A percentile compares a stretch with the other conserved stretches of the same genome.
phyloP scores from a whole-genome alignment of 2,113 vertebrate species.

The Pachycephala philippinensis region DNA sequence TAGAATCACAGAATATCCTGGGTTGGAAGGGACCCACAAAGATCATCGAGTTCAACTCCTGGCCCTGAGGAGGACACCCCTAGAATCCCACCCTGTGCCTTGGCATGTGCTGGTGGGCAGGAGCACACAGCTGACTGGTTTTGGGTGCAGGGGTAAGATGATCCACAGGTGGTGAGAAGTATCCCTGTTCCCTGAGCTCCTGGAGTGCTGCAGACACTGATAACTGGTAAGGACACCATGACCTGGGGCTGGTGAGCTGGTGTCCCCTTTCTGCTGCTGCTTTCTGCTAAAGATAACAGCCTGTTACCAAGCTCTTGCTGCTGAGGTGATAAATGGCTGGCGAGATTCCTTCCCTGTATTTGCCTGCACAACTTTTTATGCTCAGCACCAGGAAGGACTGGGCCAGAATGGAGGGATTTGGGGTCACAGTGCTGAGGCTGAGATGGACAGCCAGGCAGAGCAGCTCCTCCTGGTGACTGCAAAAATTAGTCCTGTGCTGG shows the following conservation, averaged over 20 bases:
- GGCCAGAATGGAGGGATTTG: background rate
- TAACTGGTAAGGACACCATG: background rate
- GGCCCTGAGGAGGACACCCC: background rate
- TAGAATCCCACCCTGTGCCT: background rate
- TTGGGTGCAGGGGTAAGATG: background rate
- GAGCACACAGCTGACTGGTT: background rate
- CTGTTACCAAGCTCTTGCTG: background rate
- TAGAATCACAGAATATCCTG: background rate
- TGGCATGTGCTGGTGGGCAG: background rate
- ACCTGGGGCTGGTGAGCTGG: background rate
- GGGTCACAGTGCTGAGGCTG: background rate
- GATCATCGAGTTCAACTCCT: background rate
- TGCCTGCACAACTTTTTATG: background rate
- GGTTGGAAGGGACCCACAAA: background rate
- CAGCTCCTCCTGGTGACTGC: background rate
- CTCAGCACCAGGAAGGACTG: background rate
- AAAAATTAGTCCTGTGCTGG: background rate
- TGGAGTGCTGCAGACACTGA: background rate
- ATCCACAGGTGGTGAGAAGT: background rate
- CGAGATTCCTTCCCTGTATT: background rate
- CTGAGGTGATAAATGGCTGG: background rate
- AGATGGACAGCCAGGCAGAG: background rate
- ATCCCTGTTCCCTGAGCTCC: background rate
- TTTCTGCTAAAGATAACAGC: background rate
- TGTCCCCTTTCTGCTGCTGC: conserved; percentile 8